phyloP scores from a whole-genome alignment of 2,797 vertebrate species.

The Pristis pectinata region DNA sequence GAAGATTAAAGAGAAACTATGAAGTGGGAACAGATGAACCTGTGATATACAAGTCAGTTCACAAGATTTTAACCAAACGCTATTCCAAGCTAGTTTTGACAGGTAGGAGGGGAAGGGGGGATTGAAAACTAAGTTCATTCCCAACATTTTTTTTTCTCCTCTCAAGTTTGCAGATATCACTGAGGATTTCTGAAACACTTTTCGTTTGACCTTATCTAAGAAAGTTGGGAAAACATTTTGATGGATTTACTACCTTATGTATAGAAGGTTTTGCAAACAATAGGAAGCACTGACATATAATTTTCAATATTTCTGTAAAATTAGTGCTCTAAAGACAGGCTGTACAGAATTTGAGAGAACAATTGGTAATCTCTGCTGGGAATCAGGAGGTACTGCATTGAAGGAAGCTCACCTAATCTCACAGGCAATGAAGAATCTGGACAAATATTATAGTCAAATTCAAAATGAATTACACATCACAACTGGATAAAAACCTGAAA shows the following conservation, averaged over 20 bases:
- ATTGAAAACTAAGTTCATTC: neutral
- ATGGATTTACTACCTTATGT: neutral
- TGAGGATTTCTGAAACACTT: neutral
- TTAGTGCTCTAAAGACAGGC: neutral
- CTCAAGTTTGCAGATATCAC: neutral
- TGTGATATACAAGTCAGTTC: neutral
- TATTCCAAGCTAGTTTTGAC: neutral
- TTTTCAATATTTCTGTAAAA: neutral
- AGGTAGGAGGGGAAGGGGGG: no score
- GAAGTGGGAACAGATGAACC: neutral
- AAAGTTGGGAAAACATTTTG: neutral
- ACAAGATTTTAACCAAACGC: neutral
- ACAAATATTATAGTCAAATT: neutral
- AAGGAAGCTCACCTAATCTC: neutral
- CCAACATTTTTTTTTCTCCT: neutral
- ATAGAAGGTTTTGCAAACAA: neutral
- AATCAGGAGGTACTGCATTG: neutral
- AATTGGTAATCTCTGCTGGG: neutral
- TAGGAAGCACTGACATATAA: neutral
- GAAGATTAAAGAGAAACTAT: neutral
- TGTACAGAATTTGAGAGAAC: neutral
- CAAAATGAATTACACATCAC: neutral
- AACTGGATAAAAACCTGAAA: neutral
- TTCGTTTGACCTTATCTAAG: neutral
- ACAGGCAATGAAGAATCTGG: neutral